A percentile compares a stretch with the other conserved stretches of the same genome.
phyloP scores from a whole-genome alignment of 1,140 invertebrate species.

The Bradysia coprophila region DNA sequence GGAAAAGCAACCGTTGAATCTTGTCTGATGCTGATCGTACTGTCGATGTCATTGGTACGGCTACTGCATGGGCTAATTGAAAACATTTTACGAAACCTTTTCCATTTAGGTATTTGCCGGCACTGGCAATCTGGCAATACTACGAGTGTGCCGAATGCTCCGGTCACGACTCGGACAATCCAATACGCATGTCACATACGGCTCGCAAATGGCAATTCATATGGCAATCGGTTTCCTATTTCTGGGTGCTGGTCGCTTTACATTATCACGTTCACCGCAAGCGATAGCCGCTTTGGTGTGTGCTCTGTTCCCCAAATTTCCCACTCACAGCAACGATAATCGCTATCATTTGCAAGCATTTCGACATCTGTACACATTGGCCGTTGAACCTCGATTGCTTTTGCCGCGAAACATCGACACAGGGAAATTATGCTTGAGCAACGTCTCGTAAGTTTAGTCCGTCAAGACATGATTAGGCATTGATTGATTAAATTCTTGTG shows the following conservation, averaged over 20 bases:
- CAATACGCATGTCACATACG: constrained; percentile 59
- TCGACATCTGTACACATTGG: constrained; percentile 86
- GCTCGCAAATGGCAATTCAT: constrained; percentile 84
- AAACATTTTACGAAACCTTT: not conserved
- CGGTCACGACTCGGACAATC: constrained; percentile 47
- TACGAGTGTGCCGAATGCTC: constrained; percentile 70
- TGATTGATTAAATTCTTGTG: not conserved
- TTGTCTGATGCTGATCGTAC: constrained; percentile 65
- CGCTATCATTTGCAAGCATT: constrained; percentile 88
- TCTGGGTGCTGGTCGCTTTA: constrained; percentile 80
- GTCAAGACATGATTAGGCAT: too few relatives aligned
- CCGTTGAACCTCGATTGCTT: constrained; percentile 71
- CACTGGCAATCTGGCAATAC: constrained; percentile 72
- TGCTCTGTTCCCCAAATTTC: constrained; percentile 93
- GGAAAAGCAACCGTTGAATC: constrained; percentile 81
- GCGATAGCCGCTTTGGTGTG: constrained; percentile 77
- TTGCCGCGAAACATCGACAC: constrained; percentile 73
- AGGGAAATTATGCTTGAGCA: constrained; percentile 58
- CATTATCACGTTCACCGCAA: constrained; percentile 63
- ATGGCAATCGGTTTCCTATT: constrained; percentile 86
- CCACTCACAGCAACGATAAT: constrained; percentile 90
- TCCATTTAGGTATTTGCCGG: constrained; percentile 65
- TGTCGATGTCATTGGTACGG: constrained; percentile 24
- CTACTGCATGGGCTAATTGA: not conserved
- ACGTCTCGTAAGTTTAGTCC: constrained; percentile 27